Base-by-base conservation (phyloP, 1,140 invertebrate genomes). In the Cydia strobilella region DNA sequence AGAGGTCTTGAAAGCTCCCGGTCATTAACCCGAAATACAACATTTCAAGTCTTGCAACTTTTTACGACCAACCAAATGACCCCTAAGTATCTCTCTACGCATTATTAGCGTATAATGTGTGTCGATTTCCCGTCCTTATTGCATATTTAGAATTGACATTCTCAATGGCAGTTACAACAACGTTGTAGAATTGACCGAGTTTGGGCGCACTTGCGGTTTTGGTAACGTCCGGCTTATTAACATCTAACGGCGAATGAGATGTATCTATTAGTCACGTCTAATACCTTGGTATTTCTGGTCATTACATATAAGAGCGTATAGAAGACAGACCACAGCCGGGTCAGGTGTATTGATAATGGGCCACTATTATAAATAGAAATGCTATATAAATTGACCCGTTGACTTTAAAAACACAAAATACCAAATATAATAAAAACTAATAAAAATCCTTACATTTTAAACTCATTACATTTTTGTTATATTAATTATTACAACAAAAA, bases 61-160 rank as follows among this genome's bases (percentile, higher is more conserved):
- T 69, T 69, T 69, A 69, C 9, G 65, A 35, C 65, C 65, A 69
- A 42, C 65, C 1, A 18, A 69, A 69, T 69, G 65, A 69, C 65
- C 31, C 6, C 65, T 35, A 69, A 69, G 65, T 69, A 69, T 42
- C 65, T 66, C 63, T 27, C 63, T 69, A 18, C 65, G 35, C 65
- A 42, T 69, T 69, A 69, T 69, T 39, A 69, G 65, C 18, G 65
- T n/a, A 69, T 69, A 69, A 69, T 69, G 27, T 69, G 31, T 42
- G 65, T 39, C 65, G 31, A 69, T 69, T 69, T 69, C n/a, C 65
- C 27, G 27, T 69, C 18, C 65, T 69, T 69, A 69, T 69, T 69
- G 31, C 31, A 18, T 42, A 18, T 59, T 59, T 59, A 3, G 54
- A 59, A 23, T 59, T n/a, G 54, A 59, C 18, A 59, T 59, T n/a